phyloP scores from a whole-genome alignment of 2,113 vertebrate species.

The Ptilonorhynchus violaceus region DNA sequence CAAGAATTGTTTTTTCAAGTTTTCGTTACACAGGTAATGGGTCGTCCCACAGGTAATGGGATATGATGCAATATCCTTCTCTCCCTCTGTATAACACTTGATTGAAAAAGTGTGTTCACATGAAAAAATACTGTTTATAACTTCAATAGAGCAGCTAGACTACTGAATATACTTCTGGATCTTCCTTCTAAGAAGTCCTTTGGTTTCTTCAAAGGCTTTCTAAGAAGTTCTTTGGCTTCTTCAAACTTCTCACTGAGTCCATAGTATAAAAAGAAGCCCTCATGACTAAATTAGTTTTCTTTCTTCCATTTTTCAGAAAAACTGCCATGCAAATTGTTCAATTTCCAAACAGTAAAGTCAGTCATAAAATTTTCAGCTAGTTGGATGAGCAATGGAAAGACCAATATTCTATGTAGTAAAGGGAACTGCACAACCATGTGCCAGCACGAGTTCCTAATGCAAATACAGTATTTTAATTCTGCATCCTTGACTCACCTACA shows the following conservation, averaged over 20 bases:
- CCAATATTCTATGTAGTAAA: neutral
- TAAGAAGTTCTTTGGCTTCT: neutral
- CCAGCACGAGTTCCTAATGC: neutral
- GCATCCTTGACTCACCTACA: neutral
- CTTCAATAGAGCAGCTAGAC: neutral
- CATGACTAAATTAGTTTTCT: neutral
- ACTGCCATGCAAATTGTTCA: neutral
- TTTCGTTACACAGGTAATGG: neutral
- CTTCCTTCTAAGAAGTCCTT: neutral
- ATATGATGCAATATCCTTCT: neutral
- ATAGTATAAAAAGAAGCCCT: neutral
- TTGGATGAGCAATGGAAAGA: neutral
- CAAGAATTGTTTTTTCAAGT: neutral
- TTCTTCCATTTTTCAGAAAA: neutral
- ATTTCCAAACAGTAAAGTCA: neutral
- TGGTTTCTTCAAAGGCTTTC: neutral
- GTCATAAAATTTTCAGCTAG: neutral
- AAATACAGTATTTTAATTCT: neutral
- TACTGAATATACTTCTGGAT: neutral
- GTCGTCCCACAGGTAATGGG: neutral
- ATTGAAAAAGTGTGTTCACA: neutral
- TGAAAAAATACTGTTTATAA: neutral
- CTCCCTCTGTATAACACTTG: fast-evolving
- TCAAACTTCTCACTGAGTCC: neutral
- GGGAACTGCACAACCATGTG: neutral